Evolutionary conservation across 2,888 invertebrate genomes (phyloP), one percentile per base, ranked within the genome.

Genomic region (Palloptera scutellata): DNA sequence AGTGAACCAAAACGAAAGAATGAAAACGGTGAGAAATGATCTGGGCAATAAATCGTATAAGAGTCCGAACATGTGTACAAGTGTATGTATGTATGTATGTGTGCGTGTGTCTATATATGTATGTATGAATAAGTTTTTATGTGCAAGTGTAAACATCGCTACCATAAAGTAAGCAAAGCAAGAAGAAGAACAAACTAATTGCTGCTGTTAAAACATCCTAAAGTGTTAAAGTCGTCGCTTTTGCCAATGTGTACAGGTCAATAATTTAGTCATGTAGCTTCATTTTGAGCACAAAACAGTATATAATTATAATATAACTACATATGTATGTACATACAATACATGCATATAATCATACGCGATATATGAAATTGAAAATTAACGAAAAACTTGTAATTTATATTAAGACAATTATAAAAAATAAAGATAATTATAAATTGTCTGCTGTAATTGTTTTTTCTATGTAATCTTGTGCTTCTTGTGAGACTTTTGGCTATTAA

Each of bases 21-120:
- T 11, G 8, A 40, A 41, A 19, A 57, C 20, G 20, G 13, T 20
- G 40, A 15, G 54, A 15, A 65, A 65, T 42, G 65, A 68, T 68
- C 65, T 65, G 62, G 58, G 61, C 64, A 64, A 60, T 68, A 68
- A 61, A 68, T 63, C 59, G 43, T 54, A 45, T 20, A 30, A 45
- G 15, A 3, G 20, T 54, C 48, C 60, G 17, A 51, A 30, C 12
- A n/a, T 20, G 11, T 40, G 48, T 48, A 60, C 60, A 60, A 30
- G 60, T 60, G 45, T 60, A 48, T 19, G 17, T 11, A 53, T 11
- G 10, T 15, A 6, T 17, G 17, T 53, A 20, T 13, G 45, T 8
- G n/a, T 41, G n/a, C n/a, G n/a, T n/a, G n/a, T 30, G 6, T 30
- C 3, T 30, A 13, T 3, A 8, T 53, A 41, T 10, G 12, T 53